Percentiles rank a stretch among this genome's conserved stretches.
Evolutionary conservation across 2,113 vertebrate species (phyloP).

Genomic region (Saccopteryx leptura): DNA sequence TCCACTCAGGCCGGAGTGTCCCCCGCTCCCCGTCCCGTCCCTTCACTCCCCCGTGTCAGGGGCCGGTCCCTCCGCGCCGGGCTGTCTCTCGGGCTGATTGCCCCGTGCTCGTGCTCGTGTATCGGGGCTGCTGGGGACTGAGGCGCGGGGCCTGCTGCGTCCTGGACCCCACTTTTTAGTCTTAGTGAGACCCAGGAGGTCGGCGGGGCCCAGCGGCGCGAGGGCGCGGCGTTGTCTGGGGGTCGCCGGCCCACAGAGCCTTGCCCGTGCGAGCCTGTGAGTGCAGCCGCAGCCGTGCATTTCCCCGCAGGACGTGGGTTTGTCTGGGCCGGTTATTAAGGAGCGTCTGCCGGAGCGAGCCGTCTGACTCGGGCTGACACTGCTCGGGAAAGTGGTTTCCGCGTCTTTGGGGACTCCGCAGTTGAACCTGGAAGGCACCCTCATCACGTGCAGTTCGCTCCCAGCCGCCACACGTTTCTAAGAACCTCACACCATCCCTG

Average conservation of each 20-base stretch:
- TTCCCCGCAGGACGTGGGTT: conserved; percentile 62
- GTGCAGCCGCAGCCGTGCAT: conserved; percentile 54
- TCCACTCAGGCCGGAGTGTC: background rate
- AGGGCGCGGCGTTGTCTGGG: no score
- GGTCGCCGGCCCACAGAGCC: no score
- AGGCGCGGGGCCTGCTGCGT: background rate
- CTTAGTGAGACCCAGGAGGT: background rate
- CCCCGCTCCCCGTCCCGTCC: background rate
- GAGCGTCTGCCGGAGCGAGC: conserved; percentile 46
- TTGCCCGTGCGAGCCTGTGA: background rate
- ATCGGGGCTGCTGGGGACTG: no score
- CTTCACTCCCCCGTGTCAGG: background rate
- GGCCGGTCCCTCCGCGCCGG: background rate
- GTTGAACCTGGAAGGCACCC: conserved; percentile 37
- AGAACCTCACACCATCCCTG: background rate
- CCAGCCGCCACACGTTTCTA: background rate
- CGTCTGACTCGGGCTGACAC: conserved; percentile 65
- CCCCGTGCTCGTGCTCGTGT: background rate
- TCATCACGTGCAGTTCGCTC: conserved; percentile 59
- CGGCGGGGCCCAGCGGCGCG: no score
- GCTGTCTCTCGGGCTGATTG: background rate
- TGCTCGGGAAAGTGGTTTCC: conserved; percentile 74
- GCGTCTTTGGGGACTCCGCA: conserved; percentile 69
- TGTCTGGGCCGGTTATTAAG: conserved; percentile 71
- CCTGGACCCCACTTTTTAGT: background rate